These are phyloP conservation scores for Macropus fuliginosus DNA, from an alignment of 2,797 vertebrate species.

Conservation along the genomic window DNA sequence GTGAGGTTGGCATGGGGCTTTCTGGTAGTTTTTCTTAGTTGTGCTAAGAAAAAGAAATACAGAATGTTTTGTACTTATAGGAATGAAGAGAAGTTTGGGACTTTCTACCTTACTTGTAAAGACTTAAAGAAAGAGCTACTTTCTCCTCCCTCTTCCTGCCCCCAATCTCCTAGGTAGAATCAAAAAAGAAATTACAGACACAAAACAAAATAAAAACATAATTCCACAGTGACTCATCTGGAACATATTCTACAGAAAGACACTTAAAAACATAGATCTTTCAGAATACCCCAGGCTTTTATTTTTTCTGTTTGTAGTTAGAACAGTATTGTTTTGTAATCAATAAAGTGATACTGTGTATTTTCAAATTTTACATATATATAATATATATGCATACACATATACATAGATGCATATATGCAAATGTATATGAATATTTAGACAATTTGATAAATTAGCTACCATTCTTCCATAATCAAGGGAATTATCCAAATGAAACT, in stretches of 20 bases:
- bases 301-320: not conserved
- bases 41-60: not conserved
- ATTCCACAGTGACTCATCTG: not conserved
- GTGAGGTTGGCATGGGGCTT: not conserved
- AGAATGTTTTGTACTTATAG: not conserved
- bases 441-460: not conserved
- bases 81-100: not conserved
- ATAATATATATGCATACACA: not conserved
- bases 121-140: not conserved
- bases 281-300: not conserved
- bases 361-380: not conserved
- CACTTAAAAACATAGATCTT: not conserved
- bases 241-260: not conserved
- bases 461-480: not conserved
- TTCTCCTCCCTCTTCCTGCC: not conserved
- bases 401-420: no score
- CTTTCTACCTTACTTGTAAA: not conserved
- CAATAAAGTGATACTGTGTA: not conserved
- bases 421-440: not conserved
- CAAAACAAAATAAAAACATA: not conserved
- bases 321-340: not conserved
- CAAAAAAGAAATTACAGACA: not conserved
- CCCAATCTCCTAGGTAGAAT: not conserved
- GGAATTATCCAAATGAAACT: not conserved
- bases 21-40: not conserved